Evolutionary conservation across 2,113 vertebrate species (phyloP).

Genomic region (Elephantulus edwardii): DNA sequence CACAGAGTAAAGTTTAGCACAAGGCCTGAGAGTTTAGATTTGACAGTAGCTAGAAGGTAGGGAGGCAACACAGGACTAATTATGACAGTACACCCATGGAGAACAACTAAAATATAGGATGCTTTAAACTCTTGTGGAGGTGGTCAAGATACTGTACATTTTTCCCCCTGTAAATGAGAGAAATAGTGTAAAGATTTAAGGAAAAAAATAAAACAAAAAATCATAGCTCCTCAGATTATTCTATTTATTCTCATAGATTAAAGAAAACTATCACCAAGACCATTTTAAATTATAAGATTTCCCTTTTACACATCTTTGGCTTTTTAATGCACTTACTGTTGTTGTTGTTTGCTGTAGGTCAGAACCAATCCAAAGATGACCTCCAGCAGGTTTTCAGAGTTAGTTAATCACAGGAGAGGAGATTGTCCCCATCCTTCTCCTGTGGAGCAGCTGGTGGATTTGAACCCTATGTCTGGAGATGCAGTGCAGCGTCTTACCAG

Average conservation of each 20-base stretch:
- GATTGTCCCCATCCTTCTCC: too few relatives aligned
- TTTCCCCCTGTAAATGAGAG: neutral
- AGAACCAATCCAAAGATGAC: too few relatives aligned
- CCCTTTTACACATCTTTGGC: neutral
- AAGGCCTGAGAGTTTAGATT: neutral
- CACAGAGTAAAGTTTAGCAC: neutral
- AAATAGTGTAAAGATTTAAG: neutral
- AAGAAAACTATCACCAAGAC: neutral
- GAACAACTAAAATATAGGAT: neutral
- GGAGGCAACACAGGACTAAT: too few relatives aligned
- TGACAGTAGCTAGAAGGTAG: too few relatives aligned
- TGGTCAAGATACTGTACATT: neutral
- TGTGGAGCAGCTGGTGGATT: too few relatives aligned
- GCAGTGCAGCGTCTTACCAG: too few relatives aligned
- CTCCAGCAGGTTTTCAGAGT: too few relatives aligned
- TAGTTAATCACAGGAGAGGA: too few relatives aligned
- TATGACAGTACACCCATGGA: neutral
- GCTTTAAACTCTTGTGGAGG: neutral
- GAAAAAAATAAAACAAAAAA: too few relatives aligned
- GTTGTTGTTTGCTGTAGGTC: too few relatives aligned
- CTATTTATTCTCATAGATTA: neutral
- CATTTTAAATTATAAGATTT: neutral
- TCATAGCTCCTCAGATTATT: neutral
- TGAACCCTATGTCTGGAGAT: too few relatives aligned
- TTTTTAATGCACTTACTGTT: neutral